These are phyloP conservation scores for Cyclina sinensis DNA, from an alignment of 1,140 invertebrate genomes.

Conservation along the genomic window DNA sequence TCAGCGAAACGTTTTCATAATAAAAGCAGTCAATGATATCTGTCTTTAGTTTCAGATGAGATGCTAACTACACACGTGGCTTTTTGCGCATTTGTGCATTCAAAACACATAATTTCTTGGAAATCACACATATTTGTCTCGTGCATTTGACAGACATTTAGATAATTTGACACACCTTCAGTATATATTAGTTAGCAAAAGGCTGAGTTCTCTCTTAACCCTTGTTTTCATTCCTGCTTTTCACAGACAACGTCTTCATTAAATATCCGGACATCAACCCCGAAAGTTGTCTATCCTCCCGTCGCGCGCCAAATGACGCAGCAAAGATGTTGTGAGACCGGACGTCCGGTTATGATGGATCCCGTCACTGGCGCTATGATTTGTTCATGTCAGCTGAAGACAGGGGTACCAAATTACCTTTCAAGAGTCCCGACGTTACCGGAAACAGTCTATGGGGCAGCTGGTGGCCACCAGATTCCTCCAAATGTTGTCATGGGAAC, in stretches of 20 bases:
- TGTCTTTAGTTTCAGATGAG: too few species aligned
- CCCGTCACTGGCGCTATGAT: constrained; percentile 47
- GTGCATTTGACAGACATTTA: too few species aligned
- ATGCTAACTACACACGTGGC: too few species aligned
- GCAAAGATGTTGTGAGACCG: constrained; percentile 57
- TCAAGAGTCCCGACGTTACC: constrained; percentile 52
- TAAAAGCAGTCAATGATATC: too few species aligned
- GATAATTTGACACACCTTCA: too few species aligned
- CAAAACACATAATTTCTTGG: too few species aligned
- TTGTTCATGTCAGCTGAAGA: constrained; percentile 63
- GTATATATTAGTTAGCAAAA: too few species aligned
- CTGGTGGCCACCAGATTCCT: not conserved
- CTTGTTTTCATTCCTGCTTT: not conserved
- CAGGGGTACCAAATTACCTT: constrained; percentile 54
- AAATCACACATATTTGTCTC: too few species aligned
- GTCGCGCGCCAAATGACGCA: constrained; percentile 7
- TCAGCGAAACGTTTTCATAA: too few species aligned
- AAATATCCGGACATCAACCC: constrained; percentile 39
- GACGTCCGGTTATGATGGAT: constrained; percentile 65
- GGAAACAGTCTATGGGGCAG: constrained; percentile 56
- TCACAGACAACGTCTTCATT: constrained; percentile 33
- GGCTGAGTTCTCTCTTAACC: too few species aligned
- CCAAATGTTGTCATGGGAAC: constrained; percentile 50
- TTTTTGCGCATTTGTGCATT: too few species aligned
- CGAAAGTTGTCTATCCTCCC: constrained; percentile 38